phyloP scores from a whole-genome alignment of 2,888 invertebrate species.

The Cetonia aurata region DNA sequence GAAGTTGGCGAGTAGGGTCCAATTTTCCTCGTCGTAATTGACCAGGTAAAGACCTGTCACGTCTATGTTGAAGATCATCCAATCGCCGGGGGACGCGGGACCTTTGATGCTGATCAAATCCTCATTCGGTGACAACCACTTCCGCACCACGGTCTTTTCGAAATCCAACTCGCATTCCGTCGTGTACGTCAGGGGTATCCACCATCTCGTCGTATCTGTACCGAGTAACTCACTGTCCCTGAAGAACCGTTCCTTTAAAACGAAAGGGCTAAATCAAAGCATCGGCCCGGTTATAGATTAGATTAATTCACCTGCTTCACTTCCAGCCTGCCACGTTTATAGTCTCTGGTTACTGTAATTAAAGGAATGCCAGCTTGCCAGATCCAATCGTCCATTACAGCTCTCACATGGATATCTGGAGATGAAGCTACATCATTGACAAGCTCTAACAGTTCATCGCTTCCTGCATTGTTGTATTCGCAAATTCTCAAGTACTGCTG shows the following conservation, averaged over 20 bases:
- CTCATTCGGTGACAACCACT: constrained; percentile 68
- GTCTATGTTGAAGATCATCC: constrained; percentile 81
- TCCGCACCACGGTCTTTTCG: constrained; percentile 67
- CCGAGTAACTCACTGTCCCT: constrained; percentile 52
- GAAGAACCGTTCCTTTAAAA: constrained; percentile 52
- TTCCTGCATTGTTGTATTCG: constrained; percentile 81
- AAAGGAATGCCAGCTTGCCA: constrained; percentile 87
- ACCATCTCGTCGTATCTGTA: constrained; percentile 67
- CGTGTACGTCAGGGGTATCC: constrained; percentile 75
- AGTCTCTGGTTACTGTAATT: constrained; percentile 74
- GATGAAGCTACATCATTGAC: constrained; percentile 68
- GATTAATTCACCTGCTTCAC: constrained; percentile 70
- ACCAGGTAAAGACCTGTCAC: constrained; percentile 71
- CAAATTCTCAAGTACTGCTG: constrained; percentile 76
- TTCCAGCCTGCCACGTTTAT: constrained; percentile 69
- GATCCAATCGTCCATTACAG: constrained; percentile 91
- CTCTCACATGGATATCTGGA: constrained; percentile 73
- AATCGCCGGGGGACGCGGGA: constrained; percentile 65
- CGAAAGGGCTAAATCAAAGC: no score
- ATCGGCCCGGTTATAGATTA: background rate
- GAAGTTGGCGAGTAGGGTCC: constrained; percentile 74
- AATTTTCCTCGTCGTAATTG: constrained; percentile 76
- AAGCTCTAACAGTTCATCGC: constrained; percentile 89
- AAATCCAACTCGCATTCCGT: constrained; percentile 67
- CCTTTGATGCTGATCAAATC: constrained; percentile 59